Evolutionary conservation across 2,888 invertebrate species (phyloP), one percentile per base, ranked within the genome.

Genomic region (Pollenia angustigena): DNA sequence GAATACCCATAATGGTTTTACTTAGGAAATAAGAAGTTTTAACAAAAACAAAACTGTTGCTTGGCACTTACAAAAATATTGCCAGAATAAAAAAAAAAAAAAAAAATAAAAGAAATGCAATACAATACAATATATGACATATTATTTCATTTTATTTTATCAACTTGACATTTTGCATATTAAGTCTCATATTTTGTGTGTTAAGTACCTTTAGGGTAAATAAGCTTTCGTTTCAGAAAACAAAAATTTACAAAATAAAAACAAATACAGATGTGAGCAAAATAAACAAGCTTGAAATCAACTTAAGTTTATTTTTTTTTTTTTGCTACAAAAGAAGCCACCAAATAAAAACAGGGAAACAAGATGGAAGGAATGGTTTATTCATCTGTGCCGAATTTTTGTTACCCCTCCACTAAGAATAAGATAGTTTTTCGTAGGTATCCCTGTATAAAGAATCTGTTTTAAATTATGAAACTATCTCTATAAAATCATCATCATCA

Each of bases 111-210:
- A 14, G 16, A 11, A 74, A 74, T 48, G 42, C 50, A 50, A 50
- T 60, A 50, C 50, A 50, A 50, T 60, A 50, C 40, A 54, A 56
- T 81, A 18, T 64, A 18, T 72, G 42, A 12, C 66, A 58, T 66
- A 74, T 68, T 79, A 69, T 69, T 69, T 60, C 42, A 69, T 76
- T 81, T 80, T 23, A 56, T 69, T 81, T 81, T 81, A 76, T 85
- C 56, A 75, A 85, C 81, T 85, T 85, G 81, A 81, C 76, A 72
- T 81, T 85, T 81, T 85, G 81, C 69, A 85, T 85, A 76, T 81
- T 85, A 76, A 76, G 69, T 75, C 64, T 64, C 44, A 75, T 71
- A 60, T 84, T 62, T 79, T 78, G 50, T 83, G 32, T 76, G 50
- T 76, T 66, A 72, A 74, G 74, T 68, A 58, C 66, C 71, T 66